A percentile compares a stretch with the other conserved stretches of the same genome.
Evolutionary conservation across 2,797 vertebrate genomes (phyloP).

Genomic region (Meriones psammophilus): DNA sequence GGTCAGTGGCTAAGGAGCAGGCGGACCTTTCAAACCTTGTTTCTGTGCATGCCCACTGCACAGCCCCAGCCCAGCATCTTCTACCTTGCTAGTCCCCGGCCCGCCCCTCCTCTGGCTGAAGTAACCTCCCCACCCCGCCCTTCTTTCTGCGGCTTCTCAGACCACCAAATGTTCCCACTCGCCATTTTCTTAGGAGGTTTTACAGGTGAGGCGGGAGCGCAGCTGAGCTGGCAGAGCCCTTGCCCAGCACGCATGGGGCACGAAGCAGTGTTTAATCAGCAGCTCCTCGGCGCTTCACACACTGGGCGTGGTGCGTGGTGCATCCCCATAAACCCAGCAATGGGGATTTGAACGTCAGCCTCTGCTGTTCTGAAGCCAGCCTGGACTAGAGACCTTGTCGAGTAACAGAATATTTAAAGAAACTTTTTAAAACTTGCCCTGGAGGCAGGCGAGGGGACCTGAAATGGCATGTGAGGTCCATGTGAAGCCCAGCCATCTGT

Average conservation of each 20-base stretch:
- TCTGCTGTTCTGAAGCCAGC: not conserved
- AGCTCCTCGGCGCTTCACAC: no score
- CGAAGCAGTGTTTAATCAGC: no score
- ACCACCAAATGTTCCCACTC: not conserved
- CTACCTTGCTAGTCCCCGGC: no score
- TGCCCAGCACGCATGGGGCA: not conserved
- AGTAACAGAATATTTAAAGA: not conserved
- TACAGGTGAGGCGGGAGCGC: not conserved
- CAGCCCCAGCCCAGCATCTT: not conserved
- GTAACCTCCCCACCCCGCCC: not conserved
- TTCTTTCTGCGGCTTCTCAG: not conserved
- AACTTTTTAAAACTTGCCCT: not conserved
- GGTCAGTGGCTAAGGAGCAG: not conserved
- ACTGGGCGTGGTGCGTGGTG: not conserved
- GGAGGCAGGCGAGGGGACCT: not conserved
- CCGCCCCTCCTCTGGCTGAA: not conserved
- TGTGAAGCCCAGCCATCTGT: not conserved
- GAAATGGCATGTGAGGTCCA: not conserved
- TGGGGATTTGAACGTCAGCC: not conserved
- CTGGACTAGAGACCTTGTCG: not conserved
- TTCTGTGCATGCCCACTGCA: not conserved
- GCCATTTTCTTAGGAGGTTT: not conserved
- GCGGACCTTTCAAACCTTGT: not conserved
- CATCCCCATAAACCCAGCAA: not conserved
- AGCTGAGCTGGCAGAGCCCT: not conserved